Evolutionary conservation across 1,140 invertebrate species (phyloP), one percentile per base, ranked within the genome.

Genomic region (Orius insidiosus): DNA sequence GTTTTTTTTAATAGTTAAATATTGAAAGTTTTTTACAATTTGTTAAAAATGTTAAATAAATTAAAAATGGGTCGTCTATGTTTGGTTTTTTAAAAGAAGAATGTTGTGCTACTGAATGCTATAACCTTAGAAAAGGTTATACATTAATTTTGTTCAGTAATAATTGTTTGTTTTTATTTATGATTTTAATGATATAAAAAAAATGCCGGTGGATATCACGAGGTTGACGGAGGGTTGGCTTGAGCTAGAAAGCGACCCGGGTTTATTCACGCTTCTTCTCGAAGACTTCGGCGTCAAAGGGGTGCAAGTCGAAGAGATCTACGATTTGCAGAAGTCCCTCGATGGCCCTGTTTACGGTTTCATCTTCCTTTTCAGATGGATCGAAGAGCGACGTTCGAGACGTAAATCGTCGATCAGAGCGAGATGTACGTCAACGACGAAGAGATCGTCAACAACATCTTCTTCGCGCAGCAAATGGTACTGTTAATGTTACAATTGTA

Each of bases 271-370:
- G 2, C 66, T 97, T 5, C 64, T 98, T 5, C 59, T 97, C 16
- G 92, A 96, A 70, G 92, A 97, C 67, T 94, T 97, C 68, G 93
- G 93, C 42, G 90, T 94, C 0, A 85, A 92, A 67, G 88, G 85
- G 39, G 89, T 97, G 2, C 92, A 97, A 70, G 92, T 92, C 1
- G 93, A 98, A 69, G 94, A 98, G 68, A 94, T 98, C 50, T 98
- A 98, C 65, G 94, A 98, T 66, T 66, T 97, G 36, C 87, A 94
- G 57, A 94, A 94, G 62, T 78, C 86, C 5, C 72, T 95, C 39
- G 89, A 96, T 63, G 84, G 86, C 45, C 84, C 86, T 1, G 85
- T 92, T 10, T 95, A 89, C 66, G 92, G 92, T 8, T 96, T 94
- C 59, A 96, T 96, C 56, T 96, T 96, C 60, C 66, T 96, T 96